phyloP scores from a whole-genome alignment of 2,113 vertebrate genomes.

The Paralichthys olivaceus region DNA sequence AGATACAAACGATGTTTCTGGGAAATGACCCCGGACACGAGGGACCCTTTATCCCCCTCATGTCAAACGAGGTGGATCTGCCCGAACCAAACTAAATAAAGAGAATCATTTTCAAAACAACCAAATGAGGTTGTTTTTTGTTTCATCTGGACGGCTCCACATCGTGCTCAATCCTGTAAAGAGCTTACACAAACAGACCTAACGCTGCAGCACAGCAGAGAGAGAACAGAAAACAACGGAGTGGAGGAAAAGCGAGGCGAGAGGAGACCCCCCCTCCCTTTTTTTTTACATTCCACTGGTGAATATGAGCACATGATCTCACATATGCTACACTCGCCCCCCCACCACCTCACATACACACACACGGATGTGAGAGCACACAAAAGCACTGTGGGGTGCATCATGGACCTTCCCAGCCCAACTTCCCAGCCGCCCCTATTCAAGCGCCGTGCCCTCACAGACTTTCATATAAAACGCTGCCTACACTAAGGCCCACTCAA shows the following conservation, averaged over 20 bases:
- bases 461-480: constrained; percentile 79
- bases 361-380: constrained; percentile 69
- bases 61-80: constrained; percentile 76
- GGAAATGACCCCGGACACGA: constrained; percentile 71
- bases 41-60: constrained; percentile 62
- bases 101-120: constrained; percentile 77
- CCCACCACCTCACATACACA: constrained; percentile 37
- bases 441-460: constrained; percentile 72
- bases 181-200: constrained; percentile 78
- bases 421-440: constrained; percentile 80
- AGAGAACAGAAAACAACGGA: constrained; percentile 77
- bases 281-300: constrained; percentile 79
- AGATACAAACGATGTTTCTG: constrained; percentile 72
- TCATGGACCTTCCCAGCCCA: constrained; percentile 79
- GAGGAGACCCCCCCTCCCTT: constrained; percentile 33
- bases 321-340: constrained; percentile 71
- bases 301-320: constrained; percentile 83
- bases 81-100: constrained; percentile 77
- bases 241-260: constrained; percentile 44
- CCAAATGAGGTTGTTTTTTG: constrained; percentile 74
- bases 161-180: constrained; percentile 70
- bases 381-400: constrained; percentile 81
- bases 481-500: constrained; percentile 78
- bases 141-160: constrained; percentile 78
- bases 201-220: constrained; percentile 61